Evolutionary conservation across 2,888 invertebrate species (phyloP), one percentile per base, ranked within the genome.

Genomic region (Cosmopolites sordidus): DNA sequence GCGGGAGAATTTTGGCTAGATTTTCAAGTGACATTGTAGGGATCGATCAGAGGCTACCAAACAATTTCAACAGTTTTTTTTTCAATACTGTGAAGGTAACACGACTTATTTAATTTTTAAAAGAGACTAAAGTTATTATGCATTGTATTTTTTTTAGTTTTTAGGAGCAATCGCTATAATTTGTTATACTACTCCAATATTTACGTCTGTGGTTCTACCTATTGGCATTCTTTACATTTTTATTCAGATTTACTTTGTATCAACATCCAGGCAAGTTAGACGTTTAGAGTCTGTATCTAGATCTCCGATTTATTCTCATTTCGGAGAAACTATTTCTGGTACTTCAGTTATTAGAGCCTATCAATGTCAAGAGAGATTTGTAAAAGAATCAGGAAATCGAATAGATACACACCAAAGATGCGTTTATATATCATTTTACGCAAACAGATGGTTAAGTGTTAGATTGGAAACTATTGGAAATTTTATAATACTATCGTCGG

Each of bases 1-100:
- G 81, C 60, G 89, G 89, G 69, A 79, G 89, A 62, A 82, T 89
- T 64, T 76, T 89, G 48, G 78, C 82, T 75, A 80, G 86, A 73
- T 86, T 86, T 75, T 83, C 85, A 72, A 83, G 85, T 80, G 87
- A 87, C 75, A 76, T 86, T 64, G 84, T 86, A 71, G 78, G 84
- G 62, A 73, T 86, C 78, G 87, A 87, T 74, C 78, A 78, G 64
- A 78, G 78, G 65, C 79, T 86, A 62, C 70, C 70, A 1, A 39
- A 16, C 15, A 40, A 56, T 43, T 53, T 63, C 39, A 54, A 48
- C 16, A 48, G 22, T 16, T 44, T 54, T 9, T 42, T 54, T n/a
- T 43, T 43, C 16, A 38, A 37, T 16, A n/a, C 14, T 37, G n/a
- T 49, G 27, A 54, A 45, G 48, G 54, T 54, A 48, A 15, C 22